Evolutionary conservation across 1,140 invertebrate species (phyloP), one percentile per base, ranked within the genome.

Genomic region (Mylabris phalerata): DNA sequence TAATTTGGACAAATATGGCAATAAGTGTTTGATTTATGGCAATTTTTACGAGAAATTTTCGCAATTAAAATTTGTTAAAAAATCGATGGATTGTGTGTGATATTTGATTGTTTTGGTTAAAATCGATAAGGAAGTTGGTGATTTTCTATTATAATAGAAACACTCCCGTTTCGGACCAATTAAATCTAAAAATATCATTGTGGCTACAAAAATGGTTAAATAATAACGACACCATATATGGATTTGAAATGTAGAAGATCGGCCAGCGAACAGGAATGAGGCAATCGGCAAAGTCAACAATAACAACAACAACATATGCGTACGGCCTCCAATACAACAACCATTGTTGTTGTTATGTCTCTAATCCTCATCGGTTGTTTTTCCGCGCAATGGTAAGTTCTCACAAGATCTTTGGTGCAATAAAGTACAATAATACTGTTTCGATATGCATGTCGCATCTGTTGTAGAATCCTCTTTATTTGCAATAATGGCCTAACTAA

Each of bases 391-490:
- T 52, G 52, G 42, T 57, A 56, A 66, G 69, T 71, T 71, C 69
- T 71, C 69, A 71, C 69, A 71, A 64, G 60, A 57, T 59, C 57
- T 51, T 50, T 48, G 47, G 9, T n/a, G 64, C 63, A 64, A 71
- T 69, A 71, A 71, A 69, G 57, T 67, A 66, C 58, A 45, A 32
- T 7, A 32, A 32, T 50, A 11, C 41, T 59, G 60, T 59, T 64
- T 68, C 63, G 60, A 65, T 68, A 71, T 68, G 66, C 66, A 65
- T 52, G 59, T 48, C 69, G 63, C 69, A 71, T 71, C 69, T 65
- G 60, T 64, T 59, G 63, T 60, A 67, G 67, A 69, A 71, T 71
- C 69, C 62, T 69, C 66, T 69, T 71, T 65, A 63, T 71, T 62
- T 50, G 62, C 63, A 63, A 66, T 69, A 69, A 69, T 66, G 67